Conservation (phyloP, 2,113 vertebrate species). For the Tragelaphus scriptus region DNA sequence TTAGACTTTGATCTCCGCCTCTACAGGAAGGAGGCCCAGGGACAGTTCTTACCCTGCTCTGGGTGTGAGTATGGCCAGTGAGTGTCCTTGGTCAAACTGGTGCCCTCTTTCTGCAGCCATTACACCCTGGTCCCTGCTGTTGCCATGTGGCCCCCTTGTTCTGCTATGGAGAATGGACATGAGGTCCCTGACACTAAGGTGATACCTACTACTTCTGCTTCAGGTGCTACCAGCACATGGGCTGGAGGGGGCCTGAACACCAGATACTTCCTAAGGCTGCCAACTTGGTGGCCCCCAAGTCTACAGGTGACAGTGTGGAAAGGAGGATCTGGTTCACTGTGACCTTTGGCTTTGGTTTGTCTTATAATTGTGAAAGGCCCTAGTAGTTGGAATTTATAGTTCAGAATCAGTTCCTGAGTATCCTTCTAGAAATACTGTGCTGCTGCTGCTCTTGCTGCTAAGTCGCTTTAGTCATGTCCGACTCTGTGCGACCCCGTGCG, state of each 20-base stretch:
- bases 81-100: not conserved
- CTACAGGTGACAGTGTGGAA: not conserved
- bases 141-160: not conserved
- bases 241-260: not conserved
- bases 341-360: not conserved
- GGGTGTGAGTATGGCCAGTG: not conserved
- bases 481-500: too few species aligned
- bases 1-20: not conserved
- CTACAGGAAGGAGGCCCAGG: not conserved
- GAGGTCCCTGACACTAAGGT: not conserved
- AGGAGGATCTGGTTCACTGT: not conserved
- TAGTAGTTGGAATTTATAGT: not conserved
- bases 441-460: too few species aligned
- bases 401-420: not conserved
- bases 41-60: not conserved
- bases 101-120: not conserved
- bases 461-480: fast-evolving
- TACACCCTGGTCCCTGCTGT: not conserved
- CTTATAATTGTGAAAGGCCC: not conserved
- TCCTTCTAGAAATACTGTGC: not conserved
- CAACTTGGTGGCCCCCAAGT: not conserved
- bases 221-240: not conserved
- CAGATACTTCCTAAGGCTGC: not conserved
- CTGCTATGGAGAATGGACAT: not conserved
- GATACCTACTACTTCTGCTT: not conserved